Conservation (phyloP, 2,888 invertebrate species). For the Tridacna gigas region DNA sequence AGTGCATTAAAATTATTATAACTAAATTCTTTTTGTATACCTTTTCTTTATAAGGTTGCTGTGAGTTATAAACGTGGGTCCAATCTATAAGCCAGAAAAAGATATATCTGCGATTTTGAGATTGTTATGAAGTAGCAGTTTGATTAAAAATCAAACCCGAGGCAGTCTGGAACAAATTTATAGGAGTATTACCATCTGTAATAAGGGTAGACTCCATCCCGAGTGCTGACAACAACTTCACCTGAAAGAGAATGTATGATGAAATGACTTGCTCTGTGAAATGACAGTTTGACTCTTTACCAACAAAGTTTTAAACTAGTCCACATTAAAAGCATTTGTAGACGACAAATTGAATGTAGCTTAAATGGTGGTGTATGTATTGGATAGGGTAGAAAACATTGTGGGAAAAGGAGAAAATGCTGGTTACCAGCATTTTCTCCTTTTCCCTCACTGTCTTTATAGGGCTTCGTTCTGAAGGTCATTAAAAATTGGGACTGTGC, state of each 20-base stretch:
- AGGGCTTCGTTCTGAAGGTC: too few species aligned
- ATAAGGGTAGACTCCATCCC: conserved; percentile 78
- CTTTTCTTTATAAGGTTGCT: background rate
- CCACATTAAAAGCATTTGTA: too few species aligned
- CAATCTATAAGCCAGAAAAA: too few species aligned
- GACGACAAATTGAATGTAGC: too few species aligned
- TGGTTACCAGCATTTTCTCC: background rate
- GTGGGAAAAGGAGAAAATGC: background rate
- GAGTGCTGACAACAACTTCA: conserved; percentile 76
- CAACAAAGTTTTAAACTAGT: too few species aligned
- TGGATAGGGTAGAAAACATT: background rate
- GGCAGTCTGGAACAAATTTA: conserved; percentile 82
- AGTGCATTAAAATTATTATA: background rate
- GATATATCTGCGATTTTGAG: too few species aligned
- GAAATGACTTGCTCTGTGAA: too few species aligned
- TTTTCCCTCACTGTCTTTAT: background rate
- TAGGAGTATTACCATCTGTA: conserved; percentile 80
- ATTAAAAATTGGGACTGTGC: too few species aligned
- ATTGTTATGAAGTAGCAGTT: background rate
- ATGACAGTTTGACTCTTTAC: too few species aligned
- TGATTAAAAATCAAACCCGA: conserved; percentile 69
- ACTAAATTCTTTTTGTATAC: background rate
- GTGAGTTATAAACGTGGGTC: too few species aligned
- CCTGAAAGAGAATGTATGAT: conserved; percentile 62
- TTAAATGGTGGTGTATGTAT: too few species aligned